Percentiles rank a stretch among this genome's conserved stretches.
Conservation (phyloP, 1,140 invertebrate genomes). For the Meloidogyne chitwoodi region DNA sequence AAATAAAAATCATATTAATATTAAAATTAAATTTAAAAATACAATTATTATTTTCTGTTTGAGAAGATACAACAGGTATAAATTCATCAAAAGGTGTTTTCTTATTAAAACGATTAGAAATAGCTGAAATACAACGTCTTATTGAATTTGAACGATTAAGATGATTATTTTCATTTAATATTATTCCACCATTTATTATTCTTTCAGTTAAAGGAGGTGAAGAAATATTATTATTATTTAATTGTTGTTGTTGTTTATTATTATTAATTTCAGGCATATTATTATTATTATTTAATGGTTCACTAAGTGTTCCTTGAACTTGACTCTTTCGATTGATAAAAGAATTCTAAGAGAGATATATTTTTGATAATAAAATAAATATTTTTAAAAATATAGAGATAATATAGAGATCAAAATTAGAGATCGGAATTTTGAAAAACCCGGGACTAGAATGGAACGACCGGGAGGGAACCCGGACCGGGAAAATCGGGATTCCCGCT, state of each 20-base stretch:
- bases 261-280: not conserved
- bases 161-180: too few species aligned
- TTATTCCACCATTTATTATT: not conserved
- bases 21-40: not conserved
- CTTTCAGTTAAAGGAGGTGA: not conserved
- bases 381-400: too few species aligned
- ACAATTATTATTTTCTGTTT: conserved; percentile 11
- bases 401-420: too few species aligned
- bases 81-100: not conserved
- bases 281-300: conserved; percentile 19
- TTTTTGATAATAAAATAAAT: too few species aligned
- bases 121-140: conserved; percentile 21
- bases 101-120: conserved; percentile 12
- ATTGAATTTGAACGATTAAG: conserved; percentile 16
- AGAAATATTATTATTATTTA: not conserved
- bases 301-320: conserved; percentile 15
- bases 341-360: not conserved
- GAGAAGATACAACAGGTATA: not conserved
- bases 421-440: too few species aligned
- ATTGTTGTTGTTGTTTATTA: not conserved
- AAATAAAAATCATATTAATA: too few species aligned
- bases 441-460: too few species aligned
- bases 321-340: not conserved
- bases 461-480: too few species aligned
- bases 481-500: too few species aligned